A percentile compares a stretch with the other conserved stretches of the same genome.
Evolutionary conservation across 2,113 vertebrate genomes (phyloP).

Genomic region (Mormyrus lacerda): DNA sequence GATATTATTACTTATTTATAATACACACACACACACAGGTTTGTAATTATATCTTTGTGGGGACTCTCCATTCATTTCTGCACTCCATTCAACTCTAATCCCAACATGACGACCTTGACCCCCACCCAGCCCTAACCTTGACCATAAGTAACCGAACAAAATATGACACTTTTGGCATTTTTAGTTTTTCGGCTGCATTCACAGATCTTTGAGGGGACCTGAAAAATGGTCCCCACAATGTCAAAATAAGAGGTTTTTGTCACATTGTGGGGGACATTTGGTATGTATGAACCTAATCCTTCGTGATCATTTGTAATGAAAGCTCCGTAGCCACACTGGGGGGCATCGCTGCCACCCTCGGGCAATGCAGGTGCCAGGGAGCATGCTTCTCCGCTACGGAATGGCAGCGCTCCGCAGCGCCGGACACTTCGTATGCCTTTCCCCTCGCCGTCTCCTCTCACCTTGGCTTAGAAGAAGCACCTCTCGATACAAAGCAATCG

Average conservation of each 20-base stretch:
- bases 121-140: no score
- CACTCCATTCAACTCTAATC: no score
- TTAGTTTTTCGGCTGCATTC: no score
- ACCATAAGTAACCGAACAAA: no score
- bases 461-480: constrained; percentile 15
- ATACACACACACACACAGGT: background rate
- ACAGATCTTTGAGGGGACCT: no score
- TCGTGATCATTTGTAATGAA: background rate
- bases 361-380: background rate
- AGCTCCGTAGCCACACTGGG: background rate
- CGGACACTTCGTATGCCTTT: constrained; percentile 21
- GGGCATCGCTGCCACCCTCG: background rate
- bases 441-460: background rate
- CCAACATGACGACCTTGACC: no score
- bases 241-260: no score
- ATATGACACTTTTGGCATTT: no score
- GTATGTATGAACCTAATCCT: background rate
- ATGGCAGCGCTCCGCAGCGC: background rate
- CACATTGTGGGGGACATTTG: background rate
- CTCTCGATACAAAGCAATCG: constrained; percentile 19
- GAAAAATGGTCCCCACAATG: no score
- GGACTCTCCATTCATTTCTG: no score
- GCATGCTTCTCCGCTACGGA: background rate
- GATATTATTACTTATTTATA: background rate
- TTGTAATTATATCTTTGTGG: background rate